These are phyloP conservation scores for Dipodomys stephensi DNA, from an alignment of 2,113 vertebrate genomes.

Conservation along the genomic window DNA sequence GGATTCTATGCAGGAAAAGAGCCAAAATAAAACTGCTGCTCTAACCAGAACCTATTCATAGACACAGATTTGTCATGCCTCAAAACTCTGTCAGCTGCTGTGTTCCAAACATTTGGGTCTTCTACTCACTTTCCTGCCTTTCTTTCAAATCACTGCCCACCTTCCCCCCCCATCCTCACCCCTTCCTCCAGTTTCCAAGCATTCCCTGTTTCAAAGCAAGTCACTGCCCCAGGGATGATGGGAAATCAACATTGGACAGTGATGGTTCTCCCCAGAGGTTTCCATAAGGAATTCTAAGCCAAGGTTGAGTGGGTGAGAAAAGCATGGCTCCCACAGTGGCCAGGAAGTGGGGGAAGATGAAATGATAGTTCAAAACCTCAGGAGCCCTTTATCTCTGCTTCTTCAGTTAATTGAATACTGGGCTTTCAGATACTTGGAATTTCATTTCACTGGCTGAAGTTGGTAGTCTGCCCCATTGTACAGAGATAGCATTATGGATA, in stretches of 20 bases:
- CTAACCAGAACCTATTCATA: not conserved
- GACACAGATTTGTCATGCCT: not conserved
- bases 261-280: constrained; percentile 14
- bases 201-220: constrained; percentile 70
- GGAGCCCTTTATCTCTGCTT: constrained; percentile 28
- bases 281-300: not conserved
- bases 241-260: not conserved
- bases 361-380: constrained; percentile 32
- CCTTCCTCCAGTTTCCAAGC: constrained; percentile 34
- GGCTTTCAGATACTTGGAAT: not conserved
- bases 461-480: not conserved
- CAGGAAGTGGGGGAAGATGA: constrained; percentile 72
- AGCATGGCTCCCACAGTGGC: constrained; percentile 14
- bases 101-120: not conserved
- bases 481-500: not conserved
- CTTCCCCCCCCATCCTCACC: not conserved
- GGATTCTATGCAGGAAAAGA: not conserved
- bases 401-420: constrained; percentile 32
- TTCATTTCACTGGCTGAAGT: not conserved
- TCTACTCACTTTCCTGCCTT: not conserved
- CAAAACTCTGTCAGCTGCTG: not conserved
- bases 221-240: not conserved
- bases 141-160: not conserved
- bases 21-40: not conserved
- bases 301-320: constrained; percentile 68